These are phyloP conservation scores for Aspidoscelis tigris DNA, from an alignment of 2,113 vertebrate species.

Conservation along the genomic window DNA sequence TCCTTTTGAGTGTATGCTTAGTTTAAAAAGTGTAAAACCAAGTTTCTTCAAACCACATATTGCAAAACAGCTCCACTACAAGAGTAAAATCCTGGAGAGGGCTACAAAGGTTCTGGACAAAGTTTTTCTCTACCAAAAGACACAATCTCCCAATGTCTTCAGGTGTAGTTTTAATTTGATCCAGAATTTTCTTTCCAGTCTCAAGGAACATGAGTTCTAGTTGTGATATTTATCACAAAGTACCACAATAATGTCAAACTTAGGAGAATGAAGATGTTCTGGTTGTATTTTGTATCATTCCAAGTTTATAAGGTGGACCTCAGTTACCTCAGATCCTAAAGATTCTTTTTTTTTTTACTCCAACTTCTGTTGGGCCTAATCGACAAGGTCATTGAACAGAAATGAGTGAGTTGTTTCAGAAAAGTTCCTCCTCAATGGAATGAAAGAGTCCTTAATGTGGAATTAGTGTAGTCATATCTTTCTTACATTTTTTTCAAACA, in stretches of 20 bases:
- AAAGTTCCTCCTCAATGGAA: too few relatives aligned
- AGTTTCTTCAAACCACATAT: not conserved
- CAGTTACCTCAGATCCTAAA: not conserved
- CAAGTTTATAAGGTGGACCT: not conserved
- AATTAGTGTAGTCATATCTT: too few relatives aligned
- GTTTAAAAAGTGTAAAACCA: not conserved
- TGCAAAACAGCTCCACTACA: not conserved
- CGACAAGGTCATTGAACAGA: too few relatives aligned
- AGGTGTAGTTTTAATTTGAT: conserved; percentile 1
- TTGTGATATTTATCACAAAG: not conserved
- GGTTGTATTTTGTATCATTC: not conserved
- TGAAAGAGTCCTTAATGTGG: too few relatives aligned
- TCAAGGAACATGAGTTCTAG: not conserved
- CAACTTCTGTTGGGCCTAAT: too few relatives aligned
- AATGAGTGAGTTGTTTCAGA: too few relatives aligned
- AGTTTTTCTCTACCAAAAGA: not conserved
- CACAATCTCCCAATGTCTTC: not conserved
- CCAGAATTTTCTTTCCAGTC: not conserved
- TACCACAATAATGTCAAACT: not conserved
- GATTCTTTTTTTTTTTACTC: too few relatives aligned
- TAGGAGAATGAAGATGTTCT: not conserved
- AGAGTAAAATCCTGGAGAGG: not conserved
- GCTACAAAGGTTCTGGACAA: not conserved
- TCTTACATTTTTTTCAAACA: too few relatives aligned
- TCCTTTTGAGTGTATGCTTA: not conserved